A percentile compares a stretch with the other conserved stretches of the same genome.
phyloP scores from a whole-genome alignment of 2,113 vertebrate genomes.

The Cochlearius cochlearius region DNA sequence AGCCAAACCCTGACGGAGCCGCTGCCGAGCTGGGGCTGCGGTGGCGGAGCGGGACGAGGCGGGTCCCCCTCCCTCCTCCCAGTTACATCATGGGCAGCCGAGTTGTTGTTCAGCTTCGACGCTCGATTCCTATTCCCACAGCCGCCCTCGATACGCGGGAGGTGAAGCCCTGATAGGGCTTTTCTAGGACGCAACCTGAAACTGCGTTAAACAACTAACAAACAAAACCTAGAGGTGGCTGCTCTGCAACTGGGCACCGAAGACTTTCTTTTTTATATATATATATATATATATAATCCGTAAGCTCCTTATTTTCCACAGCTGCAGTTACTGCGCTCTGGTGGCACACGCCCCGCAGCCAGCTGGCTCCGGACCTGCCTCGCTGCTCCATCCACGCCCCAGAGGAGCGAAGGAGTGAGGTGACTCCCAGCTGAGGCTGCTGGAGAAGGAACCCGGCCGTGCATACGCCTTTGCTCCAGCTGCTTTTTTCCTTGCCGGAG shows the following conservation, averaged over 20 bases:
- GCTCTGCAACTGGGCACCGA: fast-evolving
- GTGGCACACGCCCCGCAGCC: background rate
- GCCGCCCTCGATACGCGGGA: fast-evolving
- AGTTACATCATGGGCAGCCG: background rate
- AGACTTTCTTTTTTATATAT: too few species aligned
- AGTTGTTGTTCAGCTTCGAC: background rate
- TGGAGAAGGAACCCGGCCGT: background rate
- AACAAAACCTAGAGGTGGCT: fast-evolving
- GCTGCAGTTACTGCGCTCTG: background rate
- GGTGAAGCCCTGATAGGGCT: background rate
- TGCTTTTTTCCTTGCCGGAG: background rate
- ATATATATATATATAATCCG: fast-evolving
- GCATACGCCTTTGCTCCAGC: background rate
- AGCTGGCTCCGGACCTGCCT: slow-evolving; percentile 8
- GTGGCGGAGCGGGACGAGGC: background rate
- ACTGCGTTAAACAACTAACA: fast-evolving
- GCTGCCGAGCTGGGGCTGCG: background rate
- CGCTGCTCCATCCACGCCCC: background rate
- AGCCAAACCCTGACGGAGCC: background rate
- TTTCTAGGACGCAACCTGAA: too few species aligned
- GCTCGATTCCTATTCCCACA: fast-evolving
- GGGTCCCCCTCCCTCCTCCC: background rate
- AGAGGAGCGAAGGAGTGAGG: background rate
- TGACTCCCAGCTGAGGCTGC: background rate
- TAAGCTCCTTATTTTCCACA: background rate